phyloP scores from a whole-genome alignment of 1,140 invertebrate genomes.

The Drosophila equinoxialis region DNA sequence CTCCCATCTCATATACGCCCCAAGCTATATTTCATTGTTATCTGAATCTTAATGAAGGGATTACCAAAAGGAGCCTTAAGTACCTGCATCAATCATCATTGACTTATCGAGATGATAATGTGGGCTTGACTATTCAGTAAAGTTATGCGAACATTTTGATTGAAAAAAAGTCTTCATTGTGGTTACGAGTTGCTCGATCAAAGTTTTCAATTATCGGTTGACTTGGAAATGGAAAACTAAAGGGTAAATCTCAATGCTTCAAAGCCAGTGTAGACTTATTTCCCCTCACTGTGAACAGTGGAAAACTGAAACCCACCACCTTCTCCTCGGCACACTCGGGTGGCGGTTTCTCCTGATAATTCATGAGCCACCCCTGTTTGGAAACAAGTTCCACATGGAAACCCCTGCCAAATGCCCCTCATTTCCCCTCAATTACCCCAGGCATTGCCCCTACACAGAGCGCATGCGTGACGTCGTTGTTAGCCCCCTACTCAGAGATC shows the following conservation, averaged over 20 bases:
- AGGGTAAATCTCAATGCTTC: too few relatives aligned
- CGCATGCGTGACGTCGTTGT: constrained; percentile 36
- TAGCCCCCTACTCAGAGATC: constrained; percentile 27
- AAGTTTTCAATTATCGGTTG: too few relatives aligned
- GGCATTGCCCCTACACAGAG: constrained; percentile 40
- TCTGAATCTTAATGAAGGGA: constrained; percentile 36
- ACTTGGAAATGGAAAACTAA: too few relatives aligned
- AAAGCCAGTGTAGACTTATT: constrained; percentile 23
- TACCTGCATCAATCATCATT: constrained; percentile 69
- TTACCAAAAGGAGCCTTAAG: constrained; percentile 43
- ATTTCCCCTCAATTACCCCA: constrained; percentile 44
- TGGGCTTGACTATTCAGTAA: neutral
- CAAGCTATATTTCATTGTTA: constrained; percentile 64
- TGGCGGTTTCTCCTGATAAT: too few relatives aligned
- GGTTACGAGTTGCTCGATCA: too few relatives aligned
- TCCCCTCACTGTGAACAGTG: neutral
- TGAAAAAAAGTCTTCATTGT: neutral
- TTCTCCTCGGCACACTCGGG: neutral
- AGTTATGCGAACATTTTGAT: too few relatives aligned
- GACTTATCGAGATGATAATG: constrained; percentile 7
- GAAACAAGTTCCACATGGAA: constrained; percentile 35
- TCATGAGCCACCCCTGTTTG: constrained; percentile 15
- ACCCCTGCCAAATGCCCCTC: constrained; percentile 48
- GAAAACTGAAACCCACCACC: constrained; percentile 40
- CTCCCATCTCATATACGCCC: constrained; percentile 10